Evolutionary conservation across 2,113 vertebrate genomes (phyloP).

Genomic region (Paratilapia polleni): DNA sequence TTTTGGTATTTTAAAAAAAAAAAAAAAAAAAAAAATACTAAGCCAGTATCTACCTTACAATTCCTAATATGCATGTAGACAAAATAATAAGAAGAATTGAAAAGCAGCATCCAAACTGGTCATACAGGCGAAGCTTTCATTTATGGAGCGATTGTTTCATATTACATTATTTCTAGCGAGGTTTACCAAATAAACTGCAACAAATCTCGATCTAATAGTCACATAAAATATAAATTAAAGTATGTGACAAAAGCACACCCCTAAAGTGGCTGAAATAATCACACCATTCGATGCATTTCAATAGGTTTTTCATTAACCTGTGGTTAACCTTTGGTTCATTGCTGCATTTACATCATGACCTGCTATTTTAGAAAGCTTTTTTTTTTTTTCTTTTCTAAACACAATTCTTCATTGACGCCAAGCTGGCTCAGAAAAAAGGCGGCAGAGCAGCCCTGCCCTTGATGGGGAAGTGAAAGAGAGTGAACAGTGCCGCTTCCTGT

Average conservation of each 20-base stretch:
- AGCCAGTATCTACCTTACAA: not conserved
- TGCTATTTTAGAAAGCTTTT: not conserved
- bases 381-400: not conserved
- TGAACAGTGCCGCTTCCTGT: conserved; percentile 64
- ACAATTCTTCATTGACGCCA: not conserved
- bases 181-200: not conserved
- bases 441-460: not conserved
- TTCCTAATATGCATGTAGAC: not conserved
- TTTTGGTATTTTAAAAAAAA: too few species aligned
- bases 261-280: too few species aligned
- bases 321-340: not conserved
- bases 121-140: not conserved
- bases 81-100: too few species aligned
- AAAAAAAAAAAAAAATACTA: not conserved
- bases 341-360: not conserved
- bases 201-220: not conserved
- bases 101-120: not conserved
- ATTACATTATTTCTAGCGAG: too few species aligned
- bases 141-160: not conserved
- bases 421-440: not conserved
- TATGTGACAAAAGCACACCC: too few species aligned
- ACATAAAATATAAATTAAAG: not conserved
- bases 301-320: not conserved
- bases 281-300: not conserved
- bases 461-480: conserved; percentile 73